Conservation (phyloP, 2,113 vertebrate species). For the Pycnonotus jocosus region DNA sequence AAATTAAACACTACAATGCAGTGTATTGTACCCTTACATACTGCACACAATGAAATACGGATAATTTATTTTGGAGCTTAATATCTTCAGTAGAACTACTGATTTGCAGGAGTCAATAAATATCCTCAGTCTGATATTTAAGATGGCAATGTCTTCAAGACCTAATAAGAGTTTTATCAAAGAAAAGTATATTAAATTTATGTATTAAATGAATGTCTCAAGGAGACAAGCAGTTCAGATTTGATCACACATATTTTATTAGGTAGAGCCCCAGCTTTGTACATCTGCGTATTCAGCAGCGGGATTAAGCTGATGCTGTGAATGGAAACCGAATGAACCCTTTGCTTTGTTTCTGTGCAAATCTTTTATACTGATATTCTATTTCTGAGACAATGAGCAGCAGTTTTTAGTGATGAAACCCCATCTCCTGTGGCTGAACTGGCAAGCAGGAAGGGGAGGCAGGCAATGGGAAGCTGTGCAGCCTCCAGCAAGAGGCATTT, state of each 20-base stretch:
- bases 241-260: conserved; percentile 23
- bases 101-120: conserved; percentile 4
- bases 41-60: not conserved
- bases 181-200: conserved; percentile 42
- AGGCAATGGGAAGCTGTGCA: not conserved
- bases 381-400: not conserved
- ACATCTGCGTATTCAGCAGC: not conserved
- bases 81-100: not conserved
- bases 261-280: not conserved
- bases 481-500: not conserved
- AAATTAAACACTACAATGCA: not conserved
- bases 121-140: conserved; percentile 25
- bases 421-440: not conserved
- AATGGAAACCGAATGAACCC: not conserved
- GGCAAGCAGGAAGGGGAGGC: not conserved
- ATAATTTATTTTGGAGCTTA: conserved; percentile 11
- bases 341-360: not conserved
- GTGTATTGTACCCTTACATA: not conserved
- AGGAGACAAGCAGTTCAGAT: conserved; percentile 33
- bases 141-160: not conserved
- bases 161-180: conserved; percentile 35
- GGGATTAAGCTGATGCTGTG: not conserved
- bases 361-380: not conserved
- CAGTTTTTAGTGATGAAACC: not conserved
- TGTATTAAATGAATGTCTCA: conserved; percentile 10